Percentiles rank a stretch among this genome's conserved stretches.
Conservation (phyloP, 2,888 invertebrate genomes). For the Slavum lentiscoides region DNA sequence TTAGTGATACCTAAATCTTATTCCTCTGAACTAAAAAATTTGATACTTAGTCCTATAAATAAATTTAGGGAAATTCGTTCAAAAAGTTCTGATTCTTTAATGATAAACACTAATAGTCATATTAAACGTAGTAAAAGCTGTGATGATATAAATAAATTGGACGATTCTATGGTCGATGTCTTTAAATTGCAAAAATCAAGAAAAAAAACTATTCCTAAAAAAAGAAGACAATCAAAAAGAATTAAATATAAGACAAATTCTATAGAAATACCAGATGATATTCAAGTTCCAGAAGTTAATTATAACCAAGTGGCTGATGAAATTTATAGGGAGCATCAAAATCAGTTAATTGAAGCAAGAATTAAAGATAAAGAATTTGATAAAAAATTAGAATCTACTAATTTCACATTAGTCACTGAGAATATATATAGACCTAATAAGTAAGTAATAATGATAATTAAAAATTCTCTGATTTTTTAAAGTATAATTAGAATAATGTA, state of each 20-base stretch:
- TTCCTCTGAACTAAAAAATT: background rate
- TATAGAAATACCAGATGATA: conserved; percentile 36
- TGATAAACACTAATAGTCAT: background rate
- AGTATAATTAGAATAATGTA: too few relatives aligned
- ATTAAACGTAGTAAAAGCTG: conserved; percentile 23
- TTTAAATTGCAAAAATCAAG: background rate
- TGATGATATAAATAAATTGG: conserved; percentile 15
- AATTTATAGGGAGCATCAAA: conserved; percentile 32
- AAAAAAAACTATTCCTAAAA: background rate
- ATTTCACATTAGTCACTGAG: conserved; percentile 45
- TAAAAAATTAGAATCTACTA: conserved; percentile 29
- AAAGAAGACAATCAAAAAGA: conserved; percentile 44
- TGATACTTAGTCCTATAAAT: background rate
- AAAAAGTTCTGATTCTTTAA: conserved; percentile 28
- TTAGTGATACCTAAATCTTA: background rate
- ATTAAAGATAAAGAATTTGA: conserved; percentile 40
- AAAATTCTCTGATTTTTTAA: too few relatives aligned
- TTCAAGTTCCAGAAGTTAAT: conserved; percentile 32
- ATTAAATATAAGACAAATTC: conserved; percentile 25
- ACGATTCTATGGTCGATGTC: background rate
- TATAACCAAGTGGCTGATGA: conserved; percentile 18
- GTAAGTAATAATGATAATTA: conserved; percentile 10
- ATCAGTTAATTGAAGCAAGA: conserved; percentile 34
- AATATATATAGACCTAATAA: conserved; percentile 41
- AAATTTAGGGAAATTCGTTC: conserved; percentile 6